Evolutionary conservation across 2,113 vertebrate genomes (phyloP).

Genomic region (Eulemur macaco): DNA sequence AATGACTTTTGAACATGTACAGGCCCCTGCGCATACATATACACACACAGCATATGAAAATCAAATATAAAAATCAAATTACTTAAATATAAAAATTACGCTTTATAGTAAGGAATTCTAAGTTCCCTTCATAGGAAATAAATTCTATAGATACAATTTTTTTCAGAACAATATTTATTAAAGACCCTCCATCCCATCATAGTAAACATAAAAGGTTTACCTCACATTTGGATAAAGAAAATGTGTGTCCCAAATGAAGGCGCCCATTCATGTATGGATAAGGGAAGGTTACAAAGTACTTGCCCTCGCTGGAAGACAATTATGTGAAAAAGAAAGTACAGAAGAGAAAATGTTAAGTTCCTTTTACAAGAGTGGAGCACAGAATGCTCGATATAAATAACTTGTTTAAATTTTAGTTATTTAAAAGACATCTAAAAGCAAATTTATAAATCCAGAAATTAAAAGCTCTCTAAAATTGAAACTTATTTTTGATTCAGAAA

Average conservation of each 20-base stretch:
- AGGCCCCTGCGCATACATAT: neutral
- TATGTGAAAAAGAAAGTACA: constrained; percentile 47
- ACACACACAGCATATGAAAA: neutral
- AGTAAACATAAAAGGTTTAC: constrained; percentile 82
- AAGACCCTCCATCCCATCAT: neutral
- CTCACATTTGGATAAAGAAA: constrained; percentile 98
- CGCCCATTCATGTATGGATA: constrained; percentile 99
- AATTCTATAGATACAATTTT: constrained; percentile 9
- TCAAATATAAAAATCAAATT: neutral
- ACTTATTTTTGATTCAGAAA: constrained; percentile 40
- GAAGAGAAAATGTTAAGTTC: constrained; percentile 30
- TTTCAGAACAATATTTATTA: constrained; percentile 31
- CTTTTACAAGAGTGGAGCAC: neutral
- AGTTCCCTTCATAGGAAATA: constrained; percentile 22
- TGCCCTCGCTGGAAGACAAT: constrained; percentile 87
- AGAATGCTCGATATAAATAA: neutral
- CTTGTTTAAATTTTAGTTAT: neutral
- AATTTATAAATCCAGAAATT: constrained; percentile 5
- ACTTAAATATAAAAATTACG: constrained; percentile 27
- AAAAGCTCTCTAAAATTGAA: constrained; percentile 37
- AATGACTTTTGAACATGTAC: constrained; percentile 4
- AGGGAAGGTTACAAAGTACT: constrained; percentile 96
- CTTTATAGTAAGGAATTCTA: constrained; percentile 43
- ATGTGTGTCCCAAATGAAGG: constrained; percentile 96
- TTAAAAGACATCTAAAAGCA: constrained; percentile 34